Percentiles rank a stretch among this genome's conserved stretches.
phyloP scores from a whole-genome alignment of 1,140 invertebrate genomes.

The Pemphigus obesinymphae region DNA sequence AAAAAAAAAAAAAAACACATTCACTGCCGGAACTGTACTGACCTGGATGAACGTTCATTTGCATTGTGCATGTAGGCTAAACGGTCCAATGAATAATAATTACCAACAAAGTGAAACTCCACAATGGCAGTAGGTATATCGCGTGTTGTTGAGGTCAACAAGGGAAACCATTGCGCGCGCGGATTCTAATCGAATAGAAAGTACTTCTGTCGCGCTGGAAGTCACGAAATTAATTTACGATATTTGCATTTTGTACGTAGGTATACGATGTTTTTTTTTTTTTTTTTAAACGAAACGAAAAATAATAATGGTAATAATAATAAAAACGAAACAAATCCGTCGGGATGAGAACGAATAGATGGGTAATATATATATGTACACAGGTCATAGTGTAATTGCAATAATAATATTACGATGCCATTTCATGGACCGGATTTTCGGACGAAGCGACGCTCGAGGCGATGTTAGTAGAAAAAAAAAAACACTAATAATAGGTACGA shows the following conservation, averaged over 20 bases:
- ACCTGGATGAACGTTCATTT: constrained; percentile 41
- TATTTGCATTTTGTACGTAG: neutral
- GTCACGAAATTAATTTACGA: constrained; percentile 21
- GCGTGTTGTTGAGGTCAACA: constrained; percentile 32
- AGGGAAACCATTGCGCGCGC: constrained; percentile 22
- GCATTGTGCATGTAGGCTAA: constrained; percentile 41
- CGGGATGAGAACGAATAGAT: neutral
- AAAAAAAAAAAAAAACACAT: too few relatives aligned
- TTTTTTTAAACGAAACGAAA: neutral
- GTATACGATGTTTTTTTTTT: too few relatives aligned
- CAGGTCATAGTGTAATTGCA: too few relatives aligned
- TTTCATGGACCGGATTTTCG: too few relatives aligned
- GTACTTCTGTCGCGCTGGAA: neutral
- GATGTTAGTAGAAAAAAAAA: too few relatives aligned
- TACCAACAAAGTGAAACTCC: constrained; percentile 39
- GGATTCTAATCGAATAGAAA: constrained; percentile 33
- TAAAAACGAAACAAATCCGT: neutral
- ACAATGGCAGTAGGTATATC: neutral
- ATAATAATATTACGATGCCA: too few relatives aligned
- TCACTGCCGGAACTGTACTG: constrained; percentile 41
- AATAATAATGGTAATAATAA: neutral
- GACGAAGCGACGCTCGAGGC: too few relatives aligned
- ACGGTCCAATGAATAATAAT: constrained; percentile 42
- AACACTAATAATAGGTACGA: too few relatives aligned
- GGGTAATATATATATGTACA: too few relatives aligned